Conservation (phyloP, 2,797 vertebrate genomes). For the Sebastes kiyomatsui region DNA sequence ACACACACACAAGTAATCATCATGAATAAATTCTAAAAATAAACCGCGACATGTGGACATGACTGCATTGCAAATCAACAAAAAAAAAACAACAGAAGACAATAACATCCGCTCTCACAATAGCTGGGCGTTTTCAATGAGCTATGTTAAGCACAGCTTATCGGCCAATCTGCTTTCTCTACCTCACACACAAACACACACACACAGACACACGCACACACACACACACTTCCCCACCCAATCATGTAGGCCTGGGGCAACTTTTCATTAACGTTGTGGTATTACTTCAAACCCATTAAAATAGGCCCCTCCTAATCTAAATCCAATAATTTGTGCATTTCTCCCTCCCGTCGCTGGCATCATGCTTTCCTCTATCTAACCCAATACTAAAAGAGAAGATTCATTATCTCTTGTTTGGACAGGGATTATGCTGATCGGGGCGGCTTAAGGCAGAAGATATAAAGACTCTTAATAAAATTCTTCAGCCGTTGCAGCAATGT, state of each 20-base stretch:
- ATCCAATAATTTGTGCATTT: conserved; percentile 83
- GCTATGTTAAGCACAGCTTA: conserved; percentile 45
- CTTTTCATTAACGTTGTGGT: conserved; percentile 75
- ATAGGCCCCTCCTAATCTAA: conserved; percentile 79
- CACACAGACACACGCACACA: conserved; percentile 14
- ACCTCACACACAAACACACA: neutral
- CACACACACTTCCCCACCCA: neutral
- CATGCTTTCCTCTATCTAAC: conserved; percentile 64
- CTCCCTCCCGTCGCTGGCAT: conserved; percentile 62
- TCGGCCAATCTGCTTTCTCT: conserved; percentile 49
- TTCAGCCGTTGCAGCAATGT: conserved; percentile 73
- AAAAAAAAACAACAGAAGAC: conserved; percentile 5
- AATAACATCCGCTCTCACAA: conserved; percentile 31
- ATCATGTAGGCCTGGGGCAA: conserved; percentile 54
- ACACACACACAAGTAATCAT: neutral
- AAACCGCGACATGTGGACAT: neutral
- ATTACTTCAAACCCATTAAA: conserved; percentile 82
- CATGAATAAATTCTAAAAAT: conserved; percentile 17
- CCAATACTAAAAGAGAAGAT: conserved; percentile 73
- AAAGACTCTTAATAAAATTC: conserved; percentile 85
- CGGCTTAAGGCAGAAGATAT: conserved; percentile 78
- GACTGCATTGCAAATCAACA: neutral
- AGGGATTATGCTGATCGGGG: conserved; percentile 83
- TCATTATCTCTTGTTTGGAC: conserved; percentile 86
- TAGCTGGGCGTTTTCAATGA: conserved; percentile 37